These are phyloP conservation scores for Dasypolia templi DNA, from an alignment of 2,888 invertebrate species.

Conservation along the genomic window DNA sequence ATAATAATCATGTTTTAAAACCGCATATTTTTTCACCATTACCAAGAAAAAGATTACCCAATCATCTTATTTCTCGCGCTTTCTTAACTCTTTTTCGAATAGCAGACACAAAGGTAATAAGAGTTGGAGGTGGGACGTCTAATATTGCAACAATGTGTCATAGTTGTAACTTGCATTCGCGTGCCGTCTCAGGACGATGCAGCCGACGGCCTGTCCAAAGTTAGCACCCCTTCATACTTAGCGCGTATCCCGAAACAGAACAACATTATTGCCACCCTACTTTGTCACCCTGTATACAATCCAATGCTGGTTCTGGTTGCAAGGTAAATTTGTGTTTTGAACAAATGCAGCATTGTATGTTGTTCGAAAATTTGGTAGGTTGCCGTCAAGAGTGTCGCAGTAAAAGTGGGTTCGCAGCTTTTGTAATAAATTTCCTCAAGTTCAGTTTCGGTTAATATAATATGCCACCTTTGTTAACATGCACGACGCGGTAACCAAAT, in stretches of 20 bases:
- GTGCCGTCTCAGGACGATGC: slow-evolving; percentile 73
- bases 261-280: slow-evolving; percentile 37
- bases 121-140: slow-evolving; percentile 66
- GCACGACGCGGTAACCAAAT: slow-evolving; percentile 79
- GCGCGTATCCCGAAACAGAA: slow-evolving; percentile 60
- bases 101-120: slow-evolving; percentile 62
- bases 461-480: slow-evolving; percentile 84
- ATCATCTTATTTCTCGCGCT: slow-evolving; percentile 9
- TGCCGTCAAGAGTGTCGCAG: slow-evolving; percentile 12
- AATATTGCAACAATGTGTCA: slow-evolving; percentile 76
- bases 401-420: slow-evolving; percentile 72
- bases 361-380: neutral
- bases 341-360: slow-evolving; percentile 22
- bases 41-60: slow-evolving; percentile 1
- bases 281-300: neutral
- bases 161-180: slow-evolving; percentile 75
- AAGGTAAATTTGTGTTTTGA: neutral
- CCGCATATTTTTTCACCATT: neutral
- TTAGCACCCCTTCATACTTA: slow-evolving; percentile 80
- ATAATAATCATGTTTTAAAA: neutral
- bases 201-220: slow-evolving; percentile 79
- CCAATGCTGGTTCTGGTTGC: slow-evolving; percentile 48
- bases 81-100: slow-evolving; percentile 44
- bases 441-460: slow-evolving; percentile 83
- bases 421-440: slow-evolving; percentile 82